phyloP scores from a whole-genome alignment of 2,113 vertebrate genomes.

The Machaerirhynchus nigripectus region DNA sequence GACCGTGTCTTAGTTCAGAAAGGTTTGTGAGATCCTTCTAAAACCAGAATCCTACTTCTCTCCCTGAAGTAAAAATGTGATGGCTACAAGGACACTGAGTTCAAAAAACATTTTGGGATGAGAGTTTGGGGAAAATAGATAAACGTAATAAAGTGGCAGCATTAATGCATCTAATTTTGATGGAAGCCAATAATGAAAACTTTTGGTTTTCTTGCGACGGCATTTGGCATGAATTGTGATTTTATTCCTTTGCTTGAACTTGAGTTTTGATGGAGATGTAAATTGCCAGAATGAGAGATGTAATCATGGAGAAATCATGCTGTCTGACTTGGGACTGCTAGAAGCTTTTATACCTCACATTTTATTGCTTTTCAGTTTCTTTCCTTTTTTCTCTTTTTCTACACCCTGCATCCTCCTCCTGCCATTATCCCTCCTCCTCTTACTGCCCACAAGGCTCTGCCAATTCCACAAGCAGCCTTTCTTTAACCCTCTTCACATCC shows the following conservation, averaged over 20 bases:
- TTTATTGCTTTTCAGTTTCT: not conserved
- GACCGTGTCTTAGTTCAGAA: slow-evolving; percentile 34
- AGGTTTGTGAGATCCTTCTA: not conserved
- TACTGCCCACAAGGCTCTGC: not conserved
- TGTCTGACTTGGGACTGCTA: not conserved
- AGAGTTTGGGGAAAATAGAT: not conserved
- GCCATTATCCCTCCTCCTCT: not conserved
- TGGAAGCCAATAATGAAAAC: slow-evolving; percentile 10
- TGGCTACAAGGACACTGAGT: not conserved
- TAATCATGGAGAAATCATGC: not conserved
- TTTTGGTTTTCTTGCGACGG: not conserved
- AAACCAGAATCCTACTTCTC: not conserved
- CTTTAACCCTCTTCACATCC: not conserved
- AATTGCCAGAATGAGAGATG: slow-evolving; percentile 1
- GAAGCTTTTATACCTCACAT: not conserved
- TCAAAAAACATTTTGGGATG: not conserved
- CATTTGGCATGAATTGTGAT: slow-evolving; percentile 6
- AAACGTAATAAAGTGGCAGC: not conserved
- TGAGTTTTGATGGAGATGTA: not conserved
- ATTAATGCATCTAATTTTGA: not conserved
- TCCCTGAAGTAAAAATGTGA: not conserved
- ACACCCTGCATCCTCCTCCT: not conserved
- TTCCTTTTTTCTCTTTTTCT: not conserved
- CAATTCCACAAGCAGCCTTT: not conserved
- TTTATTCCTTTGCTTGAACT: slow-evolving; percentile 25